These are phyloP conservation scores for Esox niger DNA, from an alignment of 2,113 vertebrate species.

Conservation along the genomic window DNA sequence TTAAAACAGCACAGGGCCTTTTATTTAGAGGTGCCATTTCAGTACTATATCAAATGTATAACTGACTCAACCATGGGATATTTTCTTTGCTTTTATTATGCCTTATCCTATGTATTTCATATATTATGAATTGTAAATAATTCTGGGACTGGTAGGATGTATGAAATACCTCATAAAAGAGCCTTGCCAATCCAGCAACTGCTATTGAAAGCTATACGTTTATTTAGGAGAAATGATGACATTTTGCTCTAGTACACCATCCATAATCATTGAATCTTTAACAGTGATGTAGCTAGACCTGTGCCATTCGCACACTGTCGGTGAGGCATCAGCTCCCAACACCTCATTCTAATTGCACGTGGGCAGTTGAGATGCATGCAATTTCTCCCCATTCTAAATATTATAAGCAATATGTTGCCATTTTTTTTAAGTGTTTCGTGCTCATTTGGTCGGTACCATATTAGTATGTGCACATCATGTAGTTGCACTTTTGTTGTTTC, in stretches of 20 bases:
- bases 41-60: neutral
- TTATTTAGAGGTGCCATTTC: neutral
- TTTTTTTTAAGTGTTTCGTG: conserved; percentile 15
- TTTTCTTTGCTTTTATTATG: conserved; percentile 7
- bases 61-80: neutral
- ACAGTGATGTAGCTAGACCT: neutral
- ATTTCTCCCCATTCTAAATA: conserved; percentile 34
- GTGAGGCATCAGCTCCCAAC: neutral
- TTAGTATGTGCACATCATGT: conserved; percentile 10
- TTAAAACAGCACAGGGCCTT: neutral
- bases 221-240: conserved; percentile 13
- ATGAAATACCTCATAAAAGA: conserved; percentile 61
- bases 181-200: conserved; percentile 46
- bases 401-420: conserved; percentile 54
- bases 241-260: conserved; percentile 43
- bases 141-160: conserved; percentile 42
- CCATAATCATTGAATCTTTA: conserved; percentile 33
- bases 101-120: conserved; percentile 30
- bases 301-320: neutral
- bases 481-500: neutral
- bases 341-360: conserved; percentile 43
- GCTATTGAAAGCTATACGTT: conserved; percentile 42
- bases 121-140: conserved; percentile 29
- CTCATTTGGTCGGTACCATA: conserved; percentile 29
- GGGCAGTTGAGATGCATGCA: conserved; percentile 23